Evolutionary conservation across 92 coral and sea anemone species (phyloP).

Genomic region (Pocillopora meandrina): DNA sequence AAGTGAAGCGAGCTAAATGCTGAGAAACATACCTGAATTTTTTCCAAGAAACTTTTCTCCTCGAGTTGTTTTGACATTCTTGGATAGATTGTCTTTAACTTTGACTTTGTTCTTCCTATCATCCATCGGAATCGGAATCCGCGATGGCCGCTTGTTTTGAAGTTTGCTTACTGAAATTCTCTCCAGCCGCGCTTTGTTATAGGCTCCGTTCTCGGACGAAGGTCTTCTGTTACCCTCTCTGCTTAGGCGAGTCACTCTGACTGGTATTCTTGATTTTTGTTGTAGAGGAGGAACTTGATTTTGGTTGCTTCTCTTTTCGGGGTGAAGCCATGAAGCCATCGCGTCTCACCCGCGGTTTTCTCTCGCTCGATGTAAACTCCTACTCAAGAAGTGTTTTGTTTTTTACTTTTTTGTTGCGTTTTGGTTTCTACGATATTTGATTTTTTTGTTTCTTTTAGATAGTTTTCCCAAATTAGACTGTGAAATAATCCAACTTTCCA

Average conservation of each 20-base stretch:
- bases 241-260: conserved; percentile 15
- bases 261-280: conserved; percentile 25
- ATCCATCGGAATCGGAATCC: conserved; percentile 2
- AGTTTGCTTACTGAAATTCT: neutral
- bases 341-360: neutral
- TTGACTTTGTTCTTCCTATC: neutral
- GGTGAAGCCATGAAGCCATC: conserved; percentile 4
- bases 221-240: conserved; percentile 8
- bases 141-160: conserved; percentile 1
- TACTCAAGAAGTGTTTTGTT: neutral
- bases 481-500: neutral
- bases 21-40: conserved; percentile 9
- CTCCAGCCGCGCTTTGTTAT: neutral
- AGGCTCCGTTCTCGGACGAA: neutral
- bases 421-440: neutral
- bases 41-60: neutral
- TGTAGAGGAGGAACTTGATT: conserved; percentile 15
- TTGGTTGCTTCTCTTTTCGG: neutral
- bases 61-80: neutral
- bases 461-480: neutral
- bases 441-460: neutral
- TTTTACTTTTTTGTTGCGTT: too few relatives aligned
- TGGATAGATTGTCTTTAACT: neutral
- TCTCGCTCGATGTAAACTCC: neutral
- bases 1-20: too few relatives aligned